Conservation (phyloP, 2,113 vertebrate genomes). For the Halcyon senegalensis region DNA sequence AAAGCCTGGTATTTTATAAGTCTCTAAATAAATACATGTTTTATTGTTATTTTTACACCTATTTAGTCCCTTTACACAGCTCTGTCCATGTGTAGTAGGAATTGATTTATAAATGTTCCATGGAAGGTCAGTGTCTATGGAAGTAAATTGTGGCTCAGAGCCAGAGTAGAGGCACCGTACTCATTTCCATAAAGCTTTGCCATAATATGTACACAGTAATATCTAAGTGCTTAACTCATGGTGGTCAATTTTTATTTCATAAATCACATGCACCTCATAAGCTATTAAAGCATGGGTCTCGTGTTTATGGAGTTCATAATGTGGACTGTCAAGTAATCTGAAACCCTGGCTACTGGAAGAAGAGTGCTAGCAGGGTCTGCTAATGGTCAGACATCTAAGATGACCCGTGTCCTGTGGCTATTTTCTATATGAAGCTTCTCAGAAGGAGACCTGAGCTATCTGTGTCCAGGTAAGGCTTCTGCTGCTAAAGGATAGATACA, state of each 20-base stretch:
- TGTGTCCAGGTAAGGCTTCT: neutral
- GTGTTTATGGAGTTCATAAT: fast-evolving
- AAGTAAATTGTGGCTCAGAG: neutral
- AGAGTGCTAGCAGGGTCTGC: neutral
- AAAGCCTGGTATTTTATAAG: neutral
- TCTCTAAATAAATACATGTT: neutral
- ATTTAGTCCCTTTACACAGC: neutral
- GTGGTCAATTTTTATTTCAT: neutral
- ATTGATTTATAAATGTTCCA: neutral
- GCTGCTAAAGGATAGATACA: neutral
- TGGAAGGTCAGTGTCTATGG: neutral
- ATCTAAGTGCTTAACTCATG: neutral
- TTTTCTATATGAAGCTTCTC: neutral
- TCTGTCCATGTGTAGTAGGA: neutral
- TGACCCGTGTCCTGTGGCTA: fast-evolving
- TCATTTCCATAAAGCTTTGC: neutral
- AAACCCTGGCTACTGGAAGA: neutral
- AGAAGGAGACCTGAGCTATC: neutral
- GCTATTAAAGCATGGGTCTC: neutral
- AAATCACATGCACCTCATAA: neutral
- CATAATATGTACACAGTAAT: neutral
- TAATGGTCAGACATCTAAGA: neutral
- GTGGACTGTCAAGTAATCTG: neutral
- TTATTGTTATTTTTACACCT: neutral
- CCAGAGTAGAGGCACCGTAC: neutral